Percentiles rank a stretch among this genome's conserved stretches.
These are phyloP conservation scores for Burhinus oedicnemus DNA, from an alignment of 2,113 vertebrate genomes.

Conservation along the genomic window DNA sequence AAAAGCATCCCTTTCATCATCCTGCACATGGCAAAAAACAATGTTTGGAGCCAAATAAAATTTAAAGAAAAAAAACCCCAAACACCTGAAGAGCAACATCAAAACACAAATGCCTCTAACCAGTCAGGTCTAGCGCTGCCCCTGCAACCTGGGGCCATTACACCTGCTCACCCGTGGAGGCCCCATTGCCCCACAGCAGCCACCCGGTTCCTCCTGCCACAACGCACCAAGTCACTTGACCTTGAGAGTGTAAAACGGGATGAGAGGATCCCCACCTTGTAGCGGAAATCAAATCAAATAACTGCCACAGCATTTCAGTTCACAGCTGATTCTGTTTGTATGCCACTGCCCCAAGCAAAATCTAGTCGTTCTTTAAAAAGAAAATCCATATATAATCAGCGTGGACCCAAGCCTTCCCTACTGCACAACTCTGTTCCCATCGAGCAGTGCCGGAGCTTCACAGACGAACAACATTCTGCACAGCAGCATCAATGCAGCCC, in stretches of 20 bases:
- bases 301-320: neutral
- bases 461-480: too few species aligned
- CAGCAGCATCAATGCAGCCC: neutral
- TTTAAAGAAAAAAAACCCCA: rapidly evolving
- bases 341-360: neutral
- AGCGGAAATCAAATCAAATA: neutral
- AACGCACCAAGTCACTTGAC: neutral
- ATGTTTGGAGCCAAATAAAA: neutral
- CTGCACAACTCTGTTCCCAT: neutral
- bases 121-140: neutral
- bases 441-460: neutral
- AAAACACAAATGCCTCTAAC: neutral
- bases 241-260: neutral
- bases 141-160: neutral
- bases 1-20: neutral
- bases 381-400: neutral
- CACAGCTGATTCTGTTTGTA: neutral
- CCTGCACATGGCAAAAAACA: neutral
- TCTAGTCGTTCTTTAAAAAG: neutral
- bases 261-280: neutral
- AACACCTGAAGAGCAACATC: neutral
- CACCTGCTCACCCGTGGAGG: rapidly evolving
- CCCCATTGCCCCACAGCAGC: neutral
- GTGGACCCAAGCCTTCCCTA: neutral
- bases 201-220: neutral